Percentiles rank a stretch among this genome's conserved stretches.
These are phyloP conservation scores for Solenopsis fugax DNA, from an alignment of 1,140 invertebrate species.

Conservation along the genomic window DNA sequence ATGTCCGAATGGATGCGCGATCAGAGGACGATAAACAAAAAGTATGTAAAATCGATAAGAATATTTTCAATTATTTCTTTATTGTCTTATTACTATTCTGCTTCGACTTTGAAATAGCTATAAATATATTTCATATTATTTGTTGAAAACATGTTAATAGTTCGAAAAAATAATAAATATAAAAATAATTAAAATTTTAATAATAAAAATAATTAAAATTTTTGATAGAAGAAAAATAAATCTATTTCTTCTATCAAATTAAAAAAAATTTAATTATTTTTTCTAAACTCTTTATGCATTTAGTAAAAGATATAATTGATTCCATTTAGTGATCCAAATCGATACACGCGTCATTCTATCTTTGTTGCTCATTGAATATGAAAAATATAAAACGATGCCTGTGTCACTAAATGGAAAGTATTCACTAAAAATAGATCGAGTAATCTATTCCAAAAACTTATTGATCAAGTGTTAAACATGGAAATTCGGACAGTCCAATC, in stretches of 20 bases:
- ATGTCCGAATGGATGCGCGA: constrained; percentile 98
- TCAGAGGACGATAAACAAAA: constrained; percentile 99
- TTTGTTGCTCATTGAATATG: too few relatives aligned
- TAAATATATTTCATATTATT: constrained; percentile 22
- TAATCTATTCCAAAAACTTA: not conserved
- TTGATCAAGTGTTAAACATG: not conserved
- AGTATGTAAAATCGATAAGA: constrained; percentile 87
- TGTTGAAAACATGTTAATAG: not conserved
- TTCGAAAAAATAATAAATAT: too few relatives aligned
- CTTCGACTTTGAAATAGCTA: not conserved
- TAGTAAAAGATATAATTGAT: constrained; percentile 2
- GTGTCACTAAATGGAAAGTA: too few relatives aligned
- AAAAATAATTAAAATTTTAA: too few relatives aligned
- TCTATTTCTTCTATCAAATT: not conserved
- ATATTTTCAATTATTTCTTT: constrained; percentile 5
- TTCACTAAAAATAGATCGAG: not conserved
- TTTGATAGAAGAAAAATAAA: too few relatives aligned
- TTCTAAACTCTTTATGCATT: not conserved
- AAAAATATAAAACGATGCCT: too few relatives aligned
- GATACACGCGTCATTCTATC: too few relatives aligned
- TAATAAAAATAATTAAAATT: too few relatives aligned
- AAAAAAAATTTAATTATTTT: not conserved
- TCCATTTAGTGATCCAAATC: too few relatives aligned
- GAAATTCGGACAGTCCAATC: constrained; percentile 9
- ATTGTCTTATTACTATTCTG: not conserved